Evolutionary conservation across 2,888 invertebrate species (phyloP).

Genomic region (Malachius bipustulatus): DNA sequence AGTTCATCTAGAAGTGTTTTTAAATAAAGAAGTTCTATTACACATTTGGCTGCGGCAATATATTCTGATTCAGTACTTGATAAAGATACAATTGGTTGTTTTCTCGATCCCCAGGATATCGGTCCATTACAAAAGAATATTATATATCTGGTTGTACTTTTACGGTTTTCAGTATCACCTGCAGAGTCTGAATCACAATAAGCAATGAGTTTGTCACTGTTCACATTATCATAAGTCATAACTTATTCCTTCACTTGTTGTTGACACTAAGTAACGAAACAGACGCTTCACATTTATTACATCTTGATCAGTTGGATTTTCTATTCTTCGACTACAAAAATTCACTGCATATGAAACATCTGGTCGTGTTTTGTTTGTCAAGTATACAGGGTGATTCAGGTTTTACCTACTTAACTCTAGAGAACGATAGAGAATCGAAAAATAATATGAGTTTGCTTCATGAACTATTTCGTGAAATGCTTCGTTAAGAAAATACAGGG

Average conservation of each 20-base stretch:
- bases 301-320: constrained; percentile 14
- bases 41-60: constrained; percentile 6
- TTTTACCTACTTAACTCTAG: too few relatives aligned
- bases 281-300: constrained; percentile 11
- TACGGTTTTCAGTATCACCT: constrained; percentile 1
- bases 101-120: neutral
- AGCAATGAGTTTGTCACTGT: neutral
- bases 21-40: constrained; percentile 6
- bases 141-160: constrained; percentile 3
- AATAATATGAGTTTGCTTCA: too few relatives aligned
- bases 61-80: constrained; percentile 10
- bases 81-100: neutral
- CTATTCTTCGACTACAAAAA: constrained; percentile 13
- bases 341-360: constrained; percentile 14
- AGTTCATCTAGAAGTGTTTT: constrained; percentile 5
- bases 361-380: constrained; percentile 15
- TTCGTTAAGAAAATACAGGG: too few relatives aligned
- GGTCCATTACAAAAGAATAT: neutral
- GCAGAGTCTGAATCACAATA: constrained; percentile 3
- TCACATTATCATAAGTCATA: too few relatives aligned
- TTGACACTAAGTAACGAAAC: too few relatives aligned
- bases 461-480: too few relatives aligned
- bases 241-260: too few relatives aligned
- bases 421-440: too few relatives aligned
- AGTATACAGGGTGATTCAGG: too few relatives aligned